Percentiles rank a stretch among this genome's conserved stretches.
phyloP scores from a whole-genome alignment of 1,140 invertebrate genomes.

The Drosophila burlai region DNA sequence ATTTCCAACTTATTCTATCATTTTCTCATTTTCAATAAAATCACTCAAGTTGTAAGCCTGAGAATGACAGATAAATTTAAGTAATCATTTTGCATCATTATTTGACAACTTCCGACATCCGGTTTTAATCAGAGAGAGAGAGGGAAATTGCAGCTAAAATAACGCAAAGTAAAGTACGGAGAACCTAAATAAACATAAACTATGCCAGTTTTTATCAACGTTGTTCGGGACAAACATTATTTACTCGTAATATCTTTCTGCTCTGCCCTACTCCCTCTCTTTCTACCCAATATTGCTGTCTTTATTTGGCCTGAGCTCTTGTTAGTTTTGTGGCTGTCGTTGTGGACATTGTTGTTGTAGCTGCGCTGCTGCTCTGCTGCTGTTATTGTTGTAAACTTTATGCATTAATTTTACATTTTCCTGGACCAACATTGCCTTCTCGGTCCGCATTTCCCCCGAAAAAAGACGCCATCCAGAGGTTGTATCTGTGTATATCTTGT shows the following conservation, averaged over 20 bases:
- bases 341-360: slow-evolving; percentile 59
- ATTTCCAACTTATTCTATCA: background rate
- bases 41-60: background rate
- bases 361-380: slow-evolving; percentile 31
- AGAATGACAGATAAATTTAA: slow-evolving; percentile 3
- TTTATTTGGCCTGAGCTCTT: slow-evolving; percentile 34
- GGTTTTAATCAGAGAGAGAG: slow-evolving; percentile 19
- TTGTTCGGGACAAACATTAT: slow-evolving; percentile 56
- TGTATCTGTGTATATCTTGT: slow-evolving; percentile 48
- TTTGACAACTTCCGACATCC: slow-evolving; percentile 64
- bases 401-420: slow-evolving; percentile 83
- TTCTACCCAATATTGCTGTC: slow-evolving; percentile 32
- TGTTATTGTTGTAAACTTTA: slow-evolving; percentile 76
- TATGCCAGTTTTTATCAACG: slow-evolving; percentile 70
- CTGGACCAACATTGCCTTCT: slow-evolving; percentile 42
- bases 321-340: slow-evolving; percentile 54
- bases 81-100: slow-evolving; percentile 46
- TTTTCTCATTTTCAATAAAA: background rate
- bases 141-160: slow-evolving; percentile 30
- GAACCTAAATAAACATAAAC: slow-evolving; percentile 55
- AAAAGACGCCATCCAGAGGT: slow-evolving; percentile 14
- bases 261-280: slow-evolving; percentile 27
- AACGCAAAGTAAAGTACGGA: slow-evolving; percentile 21
- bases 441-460: slow-evolving; percentile 1
- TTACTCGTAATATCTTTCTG: slow-evolving; percentile 66